Evolutionary conservation across 2,113 vertebrate species (phyloP).

Genomic region (Stegostoma tigrinum): DNA sequence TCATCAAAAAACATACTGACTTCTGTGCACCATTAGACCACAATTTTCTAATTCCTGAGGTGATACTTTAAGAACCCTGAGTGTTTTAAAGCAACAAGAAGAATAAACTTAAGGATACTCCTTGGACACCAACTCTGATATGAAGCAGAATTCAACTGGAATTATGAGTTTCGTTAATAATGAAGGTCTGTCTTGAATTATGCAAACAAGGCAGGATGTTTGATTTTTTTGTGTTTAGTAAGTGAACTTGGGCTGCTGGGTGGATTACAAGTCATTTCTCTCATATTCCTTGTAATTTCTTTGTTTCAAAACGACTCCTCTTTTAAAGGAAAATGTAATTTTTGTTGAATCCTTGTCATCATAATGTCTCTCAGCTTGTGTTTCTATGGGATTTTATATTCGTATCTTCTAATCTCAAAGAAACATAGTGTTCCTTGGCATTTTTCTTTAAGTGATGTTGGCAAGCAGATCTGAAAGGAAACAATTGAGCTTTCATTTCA

Average conservation of each 20-base stretch:
- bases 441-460: conserved; percentile 16
- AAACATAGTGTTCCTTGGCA: conserved; percentile 29
- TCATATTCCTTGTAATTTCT: background rate
- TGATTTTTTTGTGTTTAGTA: background rate
- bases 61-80: background rate
- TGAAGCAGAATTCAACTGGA: background rate
- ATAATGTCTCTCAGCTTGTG: conserved; percentile 7
- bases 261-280: conserved; percentile 20
- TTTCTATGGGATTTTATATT: conserved; percentile 23
- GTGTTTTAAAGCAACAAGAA: background rate
- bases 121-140: background rate
- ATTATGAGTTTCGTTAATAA: background rate
- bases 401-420: conserved; percentile 5
- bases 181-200: background rate
- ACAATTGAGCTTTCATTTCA: conserved; percentile 34
- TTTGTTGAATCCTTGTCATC: background rate
- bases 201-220: background rate
- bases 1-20: background rate
- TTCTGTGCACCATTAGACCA: background rate
- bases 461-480: conserved; percentile 31
- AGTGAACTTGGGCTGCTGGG: background rate
- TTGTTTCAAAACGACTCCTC: conserved; percentile 18
- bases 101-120: background rate
- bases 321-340: conserved; percentile 21
- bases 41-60: background rate